Conservation (phyloP, 1,140 invertebrate species). For the Pseudomyrmex pallidus region DNA sequence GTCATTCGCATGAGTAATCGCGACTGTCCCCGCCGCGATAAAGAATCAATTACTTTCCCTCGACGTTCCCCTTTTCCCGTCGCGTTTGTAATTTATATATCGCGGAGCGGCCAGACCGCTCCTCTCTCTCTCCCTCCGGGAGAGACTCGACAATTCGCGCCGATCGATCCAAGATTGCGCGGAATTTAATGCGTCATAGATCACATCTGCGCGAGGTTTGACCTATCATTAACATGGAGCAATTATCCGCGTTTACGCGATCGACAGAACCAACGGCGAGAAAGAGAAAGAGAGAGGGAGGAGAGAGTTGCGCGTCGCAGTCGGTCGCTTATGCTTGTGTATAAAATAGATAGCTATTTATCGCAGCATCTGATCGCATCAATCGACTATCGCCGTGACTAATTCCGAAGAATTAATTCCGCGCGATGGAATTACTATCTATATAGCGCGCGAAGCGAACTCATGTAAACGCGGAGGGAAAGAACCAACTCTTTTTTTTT, state of each 20-base stretch:
- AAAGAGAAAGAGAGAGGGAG: background rate
- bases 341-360: conserved; percentile 51
- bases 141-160: conserved; percentile 50
- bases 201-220: conserved; percentile 46
- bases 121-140: too few species aligned
- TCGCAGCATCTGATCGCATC: conserved; percentile 50
- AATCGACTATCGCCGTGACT: conserved; percentile 58
- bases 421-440: conserved; percentile 56
- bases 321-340: conserved; percentile 31
- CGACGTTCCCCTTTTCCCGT: conserved; percentile 55
- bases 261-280: conserved; percentile 19
- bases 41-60: conserved; percentile 66
- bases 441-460: conserved; percentile 34
- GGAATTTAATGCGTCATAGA: conserved; percentile 48
- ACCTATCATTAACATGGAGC: conserved; percentile 67
- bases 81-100: conserved; percentile 50
- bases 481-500: background rate
- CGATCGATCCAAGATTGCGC: conserved; percentile 73
- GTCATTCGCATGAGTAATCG: conserved; percentile 43
- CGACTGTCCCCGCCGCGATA: conserved; percentile 44
- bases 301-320: background rate
- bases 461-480: conserved; percentile 51
- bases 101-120: background rate
- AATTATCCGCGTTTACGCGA: conserved; percentile 71
- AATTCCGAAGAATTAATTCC: conserved; percentile 59